Percentiles rank a stretch among this genome's conserved stretches.
Evolutionary conservation across 2,113 vertebrate genomes (phyloP).

Genomic region (Sigmodon hispidus): DNA sequence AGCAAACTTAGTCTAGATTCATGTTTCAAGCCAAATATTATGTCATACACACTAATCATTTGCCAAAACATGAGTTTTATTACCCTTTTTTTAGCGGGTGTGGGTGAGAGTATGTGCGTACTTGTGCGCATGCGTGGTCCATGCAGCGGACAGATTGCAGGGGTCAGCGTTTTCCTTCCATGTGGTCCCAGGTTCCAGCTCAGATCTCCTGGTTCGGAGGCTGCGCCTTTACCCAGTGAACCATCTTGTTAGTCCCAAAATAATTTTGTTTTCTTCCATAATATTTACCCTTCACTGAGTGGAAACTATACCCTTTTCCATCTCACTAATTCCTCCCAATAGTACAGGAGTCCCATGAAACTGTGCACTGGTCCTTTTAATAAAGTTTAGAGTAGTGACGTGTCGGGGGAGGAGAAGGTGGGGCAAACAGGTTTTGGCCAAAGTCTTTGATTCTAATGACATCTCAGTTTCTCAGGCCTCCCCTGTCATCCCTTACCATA

Average conservation of each 20-base stretch:
- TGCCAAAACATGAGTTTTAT: not conserved
- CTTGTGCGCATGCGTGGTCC: not conserved
- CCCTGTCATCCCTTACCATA: not conserved
- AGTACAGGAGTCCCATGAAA: accelerated
- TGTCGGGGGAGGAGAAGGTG: not conserved
- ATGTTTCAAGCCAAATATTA: not conserved
- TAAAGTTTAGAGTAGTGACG: not conserved
- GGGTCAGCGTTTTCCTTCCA: too few species aligned
- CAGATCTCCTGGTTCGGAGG: too few species aligned
- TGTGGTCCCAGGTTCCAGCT: not conserved
- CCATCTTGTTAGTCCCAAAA: not conserved
- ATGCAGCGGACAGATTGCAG: not conserved
- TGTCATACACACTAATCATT: not conserved
- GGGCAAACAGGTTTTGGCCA: not conserved
- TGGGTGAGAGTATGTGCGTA: too few species aligned
- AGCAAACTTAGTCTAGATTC: not conserved
- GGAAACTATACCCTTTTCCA: not conserved
- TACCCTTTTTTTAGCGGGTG: not conserved
- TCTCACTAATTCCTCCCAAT: not conserved
- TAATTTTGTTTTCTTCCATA: not conserved
- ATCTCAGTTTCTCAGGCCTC: too few species aligned
- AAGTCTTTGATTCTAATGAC: not conserved
- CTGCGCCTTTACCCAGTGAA: not conserved
- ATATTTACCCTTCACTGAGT: not conserved
- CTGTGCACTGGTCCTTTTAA: not conserved